Percentiles rank a stretch among this genome's conserved stretches.
Evolutionary conservation across 2,888 invertebrate genomes (phyloP).

Genomic region (Agrotis puta): DNA sequence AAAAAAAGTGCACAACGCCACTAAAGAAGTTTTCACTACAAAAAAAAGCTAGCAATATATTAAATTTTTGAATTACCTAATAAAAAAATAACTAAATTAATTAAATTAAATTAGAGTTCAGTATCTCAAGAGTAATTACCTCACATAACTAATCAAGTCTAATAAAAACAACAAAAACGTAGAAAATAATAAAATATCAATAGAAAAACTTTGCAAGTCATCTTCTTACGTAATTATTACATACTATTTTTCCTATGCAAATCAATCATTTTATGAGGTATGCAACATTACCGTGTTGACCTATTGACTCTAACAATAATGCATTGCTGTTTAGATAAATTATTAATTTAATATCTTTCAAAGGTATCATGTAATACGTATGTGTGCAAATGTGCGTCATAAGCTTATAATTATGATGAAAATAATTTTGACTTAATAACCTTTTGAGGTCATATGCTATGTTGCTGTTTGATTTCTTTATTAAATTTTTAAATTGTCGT

Average conservation of each 20-base stretch:
- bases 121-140: too few species aligned
- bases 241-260: not conserved
- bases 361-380: not conserved
- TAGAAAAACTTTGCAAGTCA: slow-evolving; percentile 4
- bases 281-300: not conserved
- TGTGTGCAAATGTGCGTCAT: slow-evolving; percentile 16
- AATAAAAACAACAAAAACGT: too few species aligned
- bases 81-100: too few species aligned
- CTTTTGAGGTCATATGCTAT: not conserved
- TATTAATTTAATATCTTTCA: slow-evolving; percentile 3
- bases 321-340: not conserved
- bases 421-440: not conserved
- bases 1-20: too few species aligned
- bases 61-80: too few species aligned
- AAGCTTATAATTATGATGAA: not conserved
- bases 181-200: too few species aligned
- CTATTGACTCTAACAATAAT: not conserved
- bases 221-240: not conserved
- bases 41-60: too few species aligned
- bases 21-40: too few species aligned
- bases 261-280: slow-evolving; percentile 1
- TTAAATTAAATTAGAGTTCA: too few species aligned
- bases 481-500: too few species aligned
- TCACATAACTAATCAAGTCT: not conserved
- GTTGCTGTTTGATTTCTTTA: too few species aligned